Percentiles rank a stretch among this genome's conserved stretches.
Conservation (phyloP, 2,797 vertebrate species). For the Scomberomorus guttatus region DNA sequence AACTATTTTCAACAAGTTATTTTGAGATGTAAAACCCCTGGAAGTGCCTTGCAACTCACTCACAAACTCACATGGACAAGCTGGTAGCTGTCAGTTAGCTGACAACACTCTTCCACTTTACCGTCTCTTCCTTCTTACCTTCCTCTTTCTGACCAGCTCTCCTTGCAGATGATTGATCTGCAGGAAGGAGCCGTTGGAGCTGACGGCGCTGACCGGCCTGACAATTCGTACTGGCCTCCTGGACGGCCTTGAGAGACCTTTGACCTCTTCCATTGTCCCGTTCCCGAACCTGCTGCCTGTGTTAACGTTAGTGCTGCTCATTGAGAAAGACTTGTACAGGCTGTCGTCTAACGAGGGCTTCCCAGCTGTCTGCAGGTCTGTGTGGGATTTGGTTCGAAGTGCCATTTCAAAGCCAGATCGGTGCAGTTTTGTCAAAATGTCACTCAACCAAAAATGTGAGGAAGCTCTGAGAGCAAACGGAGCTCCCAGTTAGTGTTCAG, state of each 20-base stretch:
- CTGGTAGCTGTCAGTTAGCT: no score
- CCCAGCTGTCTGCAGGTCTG: conserved; percentile 76
- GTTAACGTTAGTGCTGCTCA: conserved; percentile 78
- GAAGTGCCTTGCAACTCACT: no score
- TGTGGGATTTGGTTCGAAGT: conserved; percentile 81
- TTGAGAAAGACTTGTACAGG: conserved; percentile 76
- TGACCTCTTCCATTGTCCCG: conserved; percentile 68
- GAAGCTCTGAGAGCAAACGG: conserved; percentile 4
- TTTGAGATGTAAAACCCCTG: no score
- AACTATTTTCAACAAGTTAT: no score
- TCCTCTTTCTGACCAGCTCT: conserved; percentile 85
- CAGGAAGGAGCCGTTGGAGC: conserved; percentile 72
- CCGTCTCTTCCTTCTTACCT: conserved; percentile 66
- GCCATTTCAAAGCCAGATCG: conserved; percentile 68
- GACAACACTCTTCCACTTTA: no score
- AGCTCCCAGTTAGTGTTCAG: neutral
- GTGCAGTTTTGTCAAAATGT: neutral
- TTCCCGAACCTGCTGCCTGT: conserved; percentile 40
- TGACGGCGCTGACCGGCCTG: conserved; percentile 80
- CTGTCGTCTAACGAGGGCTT: conserved; percentile 66
- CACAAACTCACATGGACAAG: no score
- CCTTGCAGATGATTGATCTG: conserved; percentile 86
- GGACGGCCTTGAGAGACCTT: conserved; percentile 47
- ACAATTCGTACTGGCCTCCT: conserved; percentile 78
- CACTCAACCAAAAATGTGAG: neutral